Conservation (phyloP, 2,797 vertebrate genomes). For the Meriones psammophilus region DNA sequence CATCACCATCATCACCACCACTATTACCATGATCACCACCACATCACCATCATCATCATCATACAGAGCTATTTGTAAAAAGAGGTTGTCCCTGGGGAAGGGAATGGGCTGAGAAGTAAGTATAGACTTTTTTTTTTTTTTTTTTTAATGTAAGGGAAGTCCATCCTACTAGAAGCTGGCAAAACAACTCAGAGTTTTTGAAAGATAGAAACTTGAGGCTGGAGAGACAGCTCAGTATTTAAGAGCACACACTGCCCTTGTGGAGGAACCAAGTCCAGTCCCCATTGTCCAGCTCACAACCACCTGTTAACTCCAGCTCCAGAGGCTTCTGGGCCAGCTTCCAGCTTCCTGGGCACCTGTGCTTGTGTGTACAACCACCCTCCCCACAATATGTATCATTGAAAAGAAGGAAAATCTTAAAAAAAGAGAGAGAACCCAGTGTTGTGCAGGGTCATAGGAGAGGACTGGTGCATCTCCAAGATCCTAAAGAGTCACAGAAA, state of each 20-base stretch:
- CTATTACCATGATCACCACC: background rate
- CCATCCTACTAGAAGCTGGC: slow-evolving; percentile 24
- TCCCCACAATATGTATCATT: background rate
- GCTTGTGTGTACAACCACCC: background rate
- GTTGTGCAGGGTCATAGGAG: background rate
- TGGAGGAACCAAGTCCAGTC: background rate
- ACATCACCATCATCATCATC: background rate
- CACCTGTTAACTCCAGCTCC: background rate
- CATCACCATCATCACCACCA: background rate
- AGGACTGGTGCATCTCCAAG: background rate
- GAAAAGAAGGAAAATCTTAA: slow-evolving; percentile 18
- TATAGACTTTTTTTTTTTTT: slow-evolving; percentile 21
- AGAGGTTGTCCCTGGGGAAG: background rate
- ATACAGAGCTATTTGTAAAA: background rate
- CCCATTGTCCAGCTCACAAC: background rate
- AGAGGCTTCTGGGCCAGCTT: background rate
- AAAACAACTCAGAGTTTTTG: background rate
- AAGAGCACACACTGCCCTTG: background rate
- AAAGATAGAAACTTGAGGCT: background rate
- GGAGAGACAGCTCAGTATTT: background rate
- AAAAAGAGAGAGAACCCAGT: background rate
- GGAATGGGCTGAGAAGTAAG: background rate
- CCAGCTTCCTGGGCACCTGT: background rate
- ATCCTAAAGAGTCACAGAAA: background rate
- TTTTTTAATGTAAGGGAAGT: background rate